phyloP scores from a whole-genome alignment of 2,113 vertebrate genomes.

The Centropristis striata region DNA sequence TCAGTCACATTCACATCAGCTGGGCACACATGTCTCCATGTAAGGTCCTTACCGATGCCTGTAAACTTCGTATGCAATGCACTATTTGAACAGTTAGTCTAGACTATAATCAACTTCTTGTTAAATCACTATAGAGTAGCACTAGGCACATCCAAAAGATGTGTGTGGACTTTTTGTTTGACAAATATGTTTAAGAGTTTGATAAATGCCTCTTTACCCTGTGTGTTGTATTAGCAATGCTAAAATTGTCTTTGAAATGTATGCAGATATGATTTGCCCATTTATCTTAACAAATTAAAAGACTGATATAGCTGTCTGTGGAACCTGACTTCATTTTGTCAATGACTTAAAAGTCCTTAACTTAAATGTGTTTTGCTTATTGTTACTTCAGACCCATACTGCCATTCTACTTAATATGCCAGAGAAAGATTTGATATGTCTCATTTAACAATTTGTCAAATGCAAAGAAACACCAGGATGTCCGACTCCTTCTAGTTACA shows the following conservation, averaged over 20 bases:
- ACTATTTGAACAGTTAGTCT: constrained; percentile 58
- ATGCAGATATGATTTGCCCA: constrained; percentile 38
- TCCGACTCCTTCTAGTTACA: too few species aligned
- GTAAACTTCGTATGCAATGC: constrained; percentile 59
- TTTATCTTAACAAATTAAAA: constrained; percentile 71
- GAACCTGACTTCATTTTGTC: constrained; percentile 18
- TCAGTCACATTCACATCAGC: constrained; percentile 35
- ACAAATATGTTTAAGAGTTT: constrained; percentile 23
- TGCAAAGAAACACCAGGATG: too few species aligned
- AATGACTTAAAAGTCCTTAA: neutral
- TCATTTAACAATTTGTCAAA: too few species aligned
- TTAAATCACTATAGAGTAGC: constrained; percentile 32
- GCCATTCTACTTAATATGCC: too few species aligned
- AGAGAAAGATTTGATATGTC: too few species aligned
- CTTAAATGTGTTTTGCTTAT: neutral
- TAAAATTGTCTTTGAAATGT: constrained; percentile 50
- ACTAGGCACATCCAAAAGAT: constrained; percentile 25
- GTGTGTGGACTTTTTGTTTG: constrained; percentile 2
- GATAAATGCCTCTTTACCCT: constrained; percentile 28
- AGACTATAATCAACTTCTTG: constrained; percentile 35
- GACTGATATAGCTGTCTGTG: neutral
- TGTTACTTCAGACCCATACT: too few species aligned
- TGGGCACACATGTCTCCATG: neutral
- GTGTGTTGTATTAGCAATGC: constrained; percentile 63
- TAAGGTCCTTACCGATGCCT: constrained; percentile 10